Evolutionary conservation across 2,797 vertebrate genomes (phyloP).

Genomic region (Rallus crepitans): DNA sequence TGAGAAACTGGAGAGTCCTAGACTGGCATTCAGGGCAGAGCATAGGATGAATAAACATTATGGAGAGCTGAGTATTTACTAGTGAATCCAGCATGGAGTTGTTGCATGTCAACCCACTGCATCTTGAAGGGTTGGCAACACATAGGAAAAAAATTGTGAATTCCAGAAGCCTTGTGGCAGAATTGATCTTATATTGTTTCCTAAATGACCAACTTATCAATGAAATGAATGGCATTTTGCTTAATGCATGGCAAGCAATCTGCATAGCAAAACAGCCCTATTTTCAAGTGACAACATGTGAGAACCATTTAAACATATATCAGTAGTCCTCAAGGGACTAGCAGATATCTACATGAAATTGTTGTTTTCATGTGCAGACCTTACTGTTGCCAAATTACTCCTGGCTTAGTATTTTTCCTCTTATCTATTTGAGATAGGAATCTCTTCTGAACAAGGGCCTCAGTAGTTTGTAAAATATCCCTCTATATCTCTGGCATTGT

Average conservation of each 20-base stretch:
- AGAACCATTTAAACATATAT: constrained; percentile 40
- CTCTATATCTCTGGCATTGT: not conserved
- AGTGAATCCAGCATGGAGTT: not conserved
- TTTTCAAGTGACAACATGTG: constrained; percentile 23
- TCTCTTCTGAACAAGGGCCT: not conserved
- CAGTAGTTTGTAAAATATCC: not conserved
- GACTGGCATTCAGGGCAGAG: constrained; percentile 35
- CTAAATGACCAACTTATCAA: constrained; percentile 25
- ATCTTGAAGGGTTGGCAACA: not conserved
- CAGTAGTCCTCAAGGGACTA: not conserved
- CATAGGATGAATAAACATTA: constrained; percentile 47
- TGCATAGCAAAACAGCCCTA: constrained; percentile 14
- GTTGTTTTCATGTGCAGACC: not conserved
- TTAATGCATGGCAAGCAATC: not conserved
- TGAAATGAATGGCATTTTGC: not conserved
- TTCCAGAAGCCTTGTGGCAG: not conserved
- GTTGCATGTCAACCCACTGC: not conserved
- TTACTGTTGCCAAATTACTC: constrained; percentile 37
- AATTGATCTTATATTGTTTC: not conserved
- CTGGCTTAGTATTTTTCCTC: constrained; percentile 13
- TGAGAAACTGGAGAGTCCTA: constrained; percentile 33
- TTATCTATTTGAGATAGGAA: not conserved
- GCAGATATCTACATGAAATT: not conserved
- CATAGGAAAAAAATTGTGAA: not conserved
- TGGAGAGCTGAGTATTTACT: not conserved